Percentiles rank a stretch among this genome's conserved stretches.
Conservation (phyloP, 2,113 vertebrate genomes). For the Mesocricetus auratus region DNA sequence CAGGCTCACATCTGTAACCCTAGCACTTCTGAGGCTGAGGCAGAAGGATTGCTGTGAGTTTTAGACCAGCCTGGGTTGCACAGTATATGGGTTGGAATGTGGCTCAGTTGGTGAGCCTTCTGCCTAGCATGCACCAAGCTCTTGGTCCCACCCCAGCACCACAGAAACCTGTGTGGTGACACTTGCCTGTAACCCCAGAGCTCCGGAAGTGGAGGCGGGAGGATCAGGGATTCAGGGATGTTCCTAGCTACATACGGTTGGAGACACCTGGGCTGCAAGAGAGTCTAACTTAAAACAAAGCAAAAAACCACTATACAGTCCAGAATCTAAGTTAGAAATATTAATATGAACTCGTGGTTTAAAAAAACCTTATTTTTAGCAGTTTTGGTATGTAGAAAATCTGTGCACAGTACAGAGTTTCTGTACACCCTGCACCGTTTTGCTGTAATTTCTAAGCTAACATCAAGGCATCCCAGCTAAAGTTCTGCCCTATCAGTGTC, state of each 20-base stretch:
- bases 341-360: not conserved
- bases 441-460: not conserved
- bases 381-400: constrained; percentile 12
- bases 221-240: too few relatives aligned
- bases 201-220: not conserved
- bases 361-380: not conserved
- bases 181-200: not conserved
- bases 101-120: not conserved
- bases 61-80: not conserved
- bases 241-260: not conserved
- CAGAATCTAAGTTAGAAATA: not conserved
- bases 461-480: not conserved
- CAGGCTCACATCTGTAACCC: not conserved
- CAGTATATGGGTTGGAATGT: not conserved
- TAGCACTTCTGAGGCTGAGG: not conserved
- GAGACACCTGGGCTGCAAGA: not conserved
- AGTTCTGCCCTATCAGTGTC: not conserved
- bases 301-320: not conserved
- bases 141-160: not conserved
- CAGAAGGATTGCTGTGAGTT: not conserved
- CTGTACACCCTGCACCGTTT: not conserved
- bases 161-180: too few relatives aligned
- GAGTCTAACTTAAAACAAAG: not conserved
- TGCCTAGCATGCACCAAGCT: not conserved
- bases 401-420: not conserved